Percentiles rank a stretch among this genome's conserved stretches.
Evolutionary conservation across 2,888 invertebrate genomes (phyloP).

Genomic region (Cremastinae sp.): DNA sequence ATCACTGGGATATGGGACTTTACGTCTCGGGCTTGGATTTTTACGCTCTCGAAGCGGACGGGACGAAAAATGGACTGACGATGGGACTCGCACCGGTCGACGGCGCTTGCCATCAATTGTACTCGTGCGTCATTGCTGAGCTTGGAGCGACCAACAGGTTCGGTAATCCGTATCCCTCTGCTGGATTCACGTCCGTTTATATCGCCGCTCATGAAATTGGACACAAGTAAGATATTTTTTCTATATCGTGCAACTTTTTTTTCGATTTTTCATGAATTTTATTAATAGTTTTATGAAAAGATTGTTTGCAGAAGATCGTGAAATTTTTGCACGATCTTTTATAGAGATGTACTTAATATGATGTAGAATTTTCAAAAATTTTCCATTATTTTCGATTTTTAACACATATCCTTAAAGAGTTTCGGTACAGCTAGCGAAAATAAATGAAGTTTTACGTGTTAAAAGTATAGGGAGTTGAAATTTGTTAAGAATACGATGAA

Average conservation of each 20-base stretch:
- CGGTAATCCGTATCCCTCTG: conserved; percentile 90
- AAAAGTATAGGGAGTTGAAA: no score
- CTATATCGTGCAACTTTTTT: conserved; percentile 3
- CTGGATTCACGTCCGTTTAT: conserved; percentile 92
- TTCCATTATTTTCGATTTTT: no score
- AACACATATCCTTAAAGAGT: no score
- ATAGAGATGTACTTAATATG: no score
- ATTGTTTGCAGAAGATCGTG: no score
- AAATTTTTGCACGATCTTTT: no score
- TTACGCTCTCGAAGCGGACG: conserved; percentile 86
- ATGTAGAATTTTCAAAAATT: no score
- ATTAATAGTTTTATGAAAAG: no score
- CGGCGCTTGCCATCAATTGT: conserved; percentile 87
- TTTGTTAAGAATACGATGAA: no score
- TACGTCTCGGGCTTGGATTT: conserved; percentile 90
- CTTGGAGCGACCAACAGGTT: conserved; percentile 87
- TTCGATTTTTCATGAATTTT: no score
- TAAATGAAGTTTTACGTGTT: no score
- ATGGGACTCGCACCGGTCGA: conserved; percentile 92
- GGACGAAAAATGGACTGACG: conserved; percentile 86
- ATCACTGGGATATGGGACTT: conserved; percentile 91
- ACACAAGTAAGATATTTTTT: conserved; percentile 86
- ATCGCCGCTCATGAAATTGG: conserved; percentile 92
- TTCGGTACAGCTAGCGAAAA: no score
- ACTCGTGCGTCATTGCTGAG: conserved; percentile 90